A percentile compares a stretch with the other conserved stretches of the same genome.
phyloP scores from a whole-genome alignment of 2,113 vertebrate genomes.

The Anolis sagrei region DNA sequence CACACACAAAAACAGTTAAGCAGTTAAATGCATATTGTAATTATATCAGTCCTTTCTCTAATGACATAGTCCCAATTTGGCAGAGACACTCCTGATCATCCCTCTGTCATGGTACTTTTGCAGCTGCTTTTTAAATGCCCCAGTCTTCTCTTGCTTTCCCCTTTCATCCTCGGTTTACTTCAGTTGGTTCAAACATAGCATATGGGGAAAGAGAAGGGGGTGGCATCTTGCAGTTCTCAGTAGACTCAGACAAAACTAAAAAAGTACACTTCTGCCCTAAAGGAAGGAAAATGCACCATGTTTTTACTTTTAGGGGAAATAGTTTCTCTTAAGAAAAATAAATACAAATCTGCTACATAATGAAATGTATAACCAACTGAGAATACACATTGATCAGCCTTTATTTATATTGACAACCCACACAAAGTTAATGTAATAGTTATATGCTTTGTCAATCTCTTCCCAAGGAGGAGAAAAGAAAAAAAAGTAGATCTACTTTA shows the following conservation, averaged over 20 bases:
- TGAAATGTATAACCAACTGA: slow-evolving; percentile 24
- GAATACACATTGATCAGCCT: slow-evolving; percentile 6
- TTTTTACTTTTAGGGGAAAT: slow-evolving; percentile 38
- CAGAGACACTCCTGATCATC: too few species aligned
- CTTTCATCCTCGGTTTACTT: too few species aligned
- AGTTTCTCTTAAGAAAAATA: slow-evolving; percentile 47
- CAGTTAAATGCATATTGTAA: background rate
- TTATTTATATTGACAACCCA: slow-evolving; percentile 35
- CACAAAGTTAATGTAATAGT: background rate
- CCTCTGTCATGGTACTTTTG: too few species aligned
- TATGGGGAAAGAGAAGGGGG: too few species aligned
- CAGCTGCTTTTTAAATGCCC: background rate
- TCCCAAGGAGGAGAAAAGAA: slow-evolving; percentile 32
- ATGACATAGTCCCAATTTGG: too few species aligned
- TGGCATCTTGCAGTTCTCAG: too few species aligned
- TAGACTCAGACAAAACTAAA: too few species aligned
- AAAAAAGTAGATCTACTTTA: background rate
- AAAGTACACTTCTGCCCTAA: background rate
- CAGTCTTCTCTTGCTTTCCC: background rate
- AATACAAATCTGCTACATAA: slow-evolving; percentile 28
- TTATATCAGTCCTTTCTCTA: background rate
- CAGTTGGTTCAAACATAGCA: too few species aligned
- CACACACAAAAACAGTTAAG: background rate
- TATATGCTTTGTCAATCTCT: slow-evolving; percentile 22
- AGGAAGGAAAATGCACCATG: slow-evolving; percentile 24